phyloP scores from a whole-genome alignment of 2,888 invertebrate species.

The Volucella bombylans region DNA sequence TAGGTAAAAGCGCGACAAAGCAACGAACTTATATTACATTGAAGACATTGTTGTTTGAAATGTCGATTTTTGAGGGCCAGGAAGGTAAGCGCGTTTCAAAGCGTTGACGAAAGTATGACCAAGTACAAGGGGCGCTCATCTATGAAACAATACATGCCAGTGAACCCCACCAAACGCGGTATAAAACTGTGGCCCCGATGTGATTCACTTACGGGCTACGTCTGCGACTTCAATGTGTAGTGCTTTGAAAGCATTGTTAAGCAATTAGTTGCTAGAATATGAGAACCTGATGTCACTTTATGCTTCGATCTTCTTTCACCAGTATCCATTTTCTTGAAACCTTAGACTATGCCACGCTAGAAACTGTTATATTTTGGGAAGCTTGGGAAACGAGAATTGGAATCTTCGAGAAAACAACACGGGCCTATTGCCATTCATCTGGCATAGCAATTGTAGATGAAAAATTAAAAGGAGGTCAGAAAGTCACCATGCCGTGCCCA shows the following conservation, averaged over 20 bases:
- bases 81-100: too few relatives aligned
- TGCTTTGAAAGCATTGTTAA: not conserved
- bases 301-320: not conserved
- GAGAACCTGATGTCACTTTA: not conserved
- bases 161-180: not conserved
- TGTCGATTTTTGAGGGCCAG: too few relatives aligned
- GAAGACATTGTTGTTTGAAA: too few relatives aligned
- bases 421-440: not conserved
- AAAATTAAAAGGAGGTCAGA: too few relatives aligned
- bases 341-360: not conserved
- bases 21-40: too few relatives aligned
- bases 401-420: not conserved
- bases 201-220: slow-evolving; percentile 19
- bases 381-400: not conserved
- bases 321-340: not conserved
- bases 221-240: slow-evolving; percentile 30
- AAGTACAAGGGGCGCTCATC: too few relatives aligned
- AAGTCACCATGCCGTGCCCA: too few relatives aligned
- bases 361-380: not conserved
- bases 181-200: slow-evolving; percentile 28
- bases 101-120: too few relatives aligned
- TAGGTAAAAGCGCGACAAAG: too few relatives aligned
- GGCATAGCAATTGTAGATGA: too few relatives aligned
- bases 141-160: too few relatives aligned
- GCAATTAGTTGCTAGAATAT: not conserved